phyloP scores from a whole-genome alignment of 2,797 vertebrate genomes.

The Pseudocheirus occidentalis region DNA sequence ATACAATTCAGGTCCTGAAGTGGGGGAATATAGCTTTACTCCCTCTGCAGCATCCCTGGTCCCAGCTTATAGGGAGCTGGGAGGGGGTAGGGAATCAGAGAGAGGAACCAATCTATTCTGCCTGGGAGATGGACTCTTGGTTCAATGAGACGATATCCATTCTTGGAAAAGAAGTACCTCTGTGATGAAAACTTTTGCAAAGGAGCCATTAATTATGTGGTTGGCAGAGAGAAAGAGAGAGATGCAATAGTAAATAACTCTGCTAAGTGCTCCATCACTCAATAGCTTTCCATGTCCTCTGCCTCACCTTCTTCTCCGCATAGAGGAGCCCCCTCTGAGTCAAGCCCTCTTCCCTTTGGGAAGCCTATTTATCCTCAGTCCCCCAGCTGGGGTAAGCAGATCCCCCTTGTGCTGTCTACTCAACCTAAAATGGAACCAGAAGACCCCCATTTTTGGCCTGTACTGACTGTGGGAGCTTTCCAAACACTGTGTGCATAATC shows the following conservation, averaged over 20 bases:
- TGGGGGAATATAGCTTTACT: not conserved
- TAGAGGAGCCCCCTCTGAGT: slow-evolving; percentile 19
- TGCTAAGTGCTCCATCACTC: slow-evolving; percentile 38
- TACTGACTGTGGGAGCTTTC: slow-evolving; percentile 54
- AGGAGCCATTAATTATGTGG: slow-evolving; percentile 61
- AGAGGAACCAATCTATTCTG: slow-evolving; percentile 18
- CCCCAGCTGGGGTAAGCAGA: not conserved
- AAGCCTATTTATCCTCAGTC: slow-evolving; percentile 1
- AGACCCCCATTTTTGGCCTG: not conserved
- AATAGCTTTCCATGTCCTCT: slow-evolving; percentile 54
- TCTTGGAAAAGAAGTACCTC: slow-evolving; percentile 42
- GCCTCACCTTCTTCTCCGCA: slow-evolving; percentile 59
- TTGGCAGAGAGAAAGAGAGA: slow-evolving; percentile 41
- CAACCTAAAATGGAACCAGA: slow-evolving; percentile 22
- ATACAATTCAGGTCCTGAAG: not conserved
- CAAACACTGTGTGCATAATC: slow-evolving; percentile 71
- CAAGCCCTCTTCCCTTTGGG: not conserved
- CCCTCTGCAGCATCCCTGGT: not conserved
- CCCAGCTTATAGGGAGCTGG: not conserved
- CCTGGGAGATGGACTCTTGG: not conserved
- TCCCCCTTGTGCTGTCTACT: slow-evolving; percentile 39
- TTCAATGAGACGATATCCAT: slow-evolving; percentile 24
- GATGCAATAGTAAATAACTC: slow-evolving; percentile 69
- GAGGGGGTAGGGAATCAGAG: not conserved
- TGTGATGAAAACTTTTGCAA: slow-evolving; percentile 7